Conservation (phyloP, 2,113 vertebrate species). For the Baryphthengus martii region DNA sequence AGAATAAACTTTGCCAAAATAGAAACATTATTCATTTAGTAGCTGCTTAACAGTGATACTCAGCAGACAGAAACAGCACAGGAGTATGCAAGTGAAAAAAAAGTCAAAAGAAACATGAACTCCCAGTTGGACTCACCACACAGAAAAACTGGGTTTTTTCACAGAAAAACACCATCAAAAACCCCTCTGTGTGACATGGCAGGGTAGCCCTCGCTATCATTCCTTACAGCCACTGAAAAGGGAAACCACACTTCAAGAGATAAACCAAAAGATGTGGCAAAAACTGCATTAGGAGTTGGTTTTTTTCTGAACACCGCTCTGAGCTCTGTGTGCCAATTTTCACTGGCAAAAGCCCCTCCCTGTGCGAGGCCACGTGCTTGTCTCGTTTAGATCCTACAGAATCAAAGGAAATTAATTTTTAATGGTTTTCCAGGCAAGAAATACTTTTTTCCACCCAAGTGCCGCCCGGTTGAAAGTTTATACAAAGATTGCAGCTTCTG, state of each 20-base stretch:
- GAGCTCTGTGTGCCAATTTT: background rate
- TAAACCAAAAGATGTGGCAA: background rate
- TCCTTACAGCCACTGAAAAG: background rate
- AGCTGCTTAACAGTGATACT: background rate
- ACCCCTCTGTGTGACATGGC: background rate
- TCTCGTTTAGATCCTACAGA: background rate
- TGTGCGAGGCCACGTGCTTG: background rate
- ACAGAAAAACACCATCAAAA: background rate
- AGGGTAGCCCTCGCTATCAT: background rate
- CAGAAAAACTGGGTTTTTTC: background rate
- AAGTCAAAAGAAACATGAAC: background rate
- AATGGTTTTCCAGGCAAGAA: slow-evolving; percentile 15
- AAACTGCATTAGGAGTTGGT: background rate
- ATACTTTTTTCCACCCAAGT: background rate
- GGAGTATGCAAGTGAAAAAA: background rate
- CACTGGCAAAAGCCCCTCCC: slow-evolving; percentile 12
- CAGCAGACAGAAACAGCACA: background rate
- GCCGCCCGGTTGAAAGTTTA: background rate
- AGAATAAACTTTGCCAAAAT: background rate
- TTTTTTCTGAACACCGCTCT: background rate
- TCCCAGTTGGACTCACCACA: background rate
- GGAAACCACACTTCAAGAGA: background rate
- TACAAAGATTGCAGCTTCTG: background rate
- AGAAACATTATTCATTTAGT: background rate
- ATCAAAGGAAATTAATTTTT: slow-evolving; percentile 37